phyloP scores from a whole-genome alignment of 2,888 invertebrate species.

The Orchestes rusci region DNA sequence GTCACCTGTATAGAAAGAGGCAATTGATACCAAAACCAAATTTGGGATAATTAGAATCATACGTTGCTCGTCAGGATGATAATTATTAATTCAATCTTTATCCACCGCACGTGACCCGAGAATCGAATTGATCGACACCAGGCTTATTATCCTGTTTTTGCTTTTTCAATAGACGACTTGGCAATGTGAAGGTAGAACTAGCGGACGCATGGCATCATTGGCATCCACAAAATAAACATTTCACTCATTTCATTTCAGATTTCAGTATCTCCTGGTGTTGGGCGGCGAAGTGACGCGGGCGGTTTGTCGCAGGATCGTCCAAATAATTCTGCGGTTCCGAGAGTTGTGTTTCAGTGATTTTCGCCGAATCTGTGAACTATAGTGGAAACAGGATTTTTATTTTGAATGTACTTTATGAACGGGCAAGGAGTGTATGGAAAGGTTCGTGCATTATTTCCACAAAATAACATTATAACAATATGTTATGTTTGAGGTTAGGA shows the following conservation, averaged over 20 bases:
- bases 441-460: no score
- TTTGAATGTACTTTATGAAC: constrained; percentile 33
- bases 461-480: no score
- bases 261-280: constrained; percentile 16
- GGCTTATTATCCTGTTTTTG: background rate
- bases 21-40: no score
- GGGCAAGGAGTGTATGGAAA: constrained; percentile 31
- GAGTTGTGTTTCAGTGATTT: constrained; percentile 8
- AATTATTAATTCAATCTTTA: no score
- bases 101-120: no score
- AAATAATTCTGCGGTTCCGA: constrained; percentile 10
- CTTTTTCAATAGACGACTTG: constrained; percentile 1
- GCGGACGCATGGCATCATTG: constrained; percentile 26
- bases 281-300: background rate
- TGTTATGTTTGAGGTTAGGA: no score
- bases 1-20: no score
- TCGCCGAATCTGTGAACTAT: constrained; percentile 5
- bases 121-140: background rate
- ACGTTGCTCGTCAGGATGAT: no score
- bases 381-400: constrained; percentile 11
- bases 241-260: no score
- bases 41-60: no score
- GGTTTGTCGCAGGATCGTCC: background rate
- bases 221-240: constrained; percentile 24
- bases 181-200: constrained; percentile 7